These are phyloP conservation scores for Willisornis vidua DNA, from an alignment of 2,113 vertebrate species.

Conservation along the genomic window DNA sequence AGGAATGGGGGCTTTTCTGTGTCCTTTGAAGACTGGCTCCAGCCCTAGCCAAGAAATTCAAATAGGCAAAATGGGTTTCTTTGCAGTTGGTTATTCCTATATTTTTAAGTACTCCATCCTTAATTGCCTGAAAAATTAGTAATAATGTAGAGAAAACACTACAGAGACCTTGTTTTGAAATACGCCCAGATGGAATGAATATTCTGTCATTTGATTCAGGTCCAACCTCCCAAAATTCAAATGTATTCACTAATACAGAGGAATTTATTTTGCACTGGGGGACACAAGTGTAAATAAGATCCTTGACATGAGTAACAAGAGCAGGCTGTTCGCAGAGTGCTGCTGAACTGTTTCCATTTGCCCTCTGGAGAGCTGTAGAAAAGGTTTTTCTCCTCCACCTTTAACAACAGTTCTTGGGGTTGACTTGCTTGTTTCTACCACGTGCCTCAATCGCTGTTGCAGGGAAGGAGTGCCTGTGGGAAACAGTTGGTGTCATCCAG, in stretches of 20 bases:
- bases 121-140: not conserved
- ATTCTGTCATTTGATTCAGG: not conserved
- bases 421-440: not conserved
- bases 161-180: not conserved
- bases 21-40: not conserved
- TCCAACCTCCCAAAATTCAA: not conserved
- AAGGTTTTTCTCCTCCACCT: not conserved
- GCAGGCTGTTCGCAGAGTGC: not conserved
- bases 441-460: not conserved
- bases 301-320: not conserved
- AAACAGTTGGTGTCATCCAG: fast-evolving
- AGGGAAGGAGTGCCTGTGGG: not conserved
- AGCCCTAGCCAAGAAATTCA: not conserved
- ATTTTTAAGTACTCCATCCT: not conserved
- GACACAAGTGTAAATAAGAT: not conserved
- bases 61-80: not conserved
- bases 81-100: not conserved
- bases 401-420: not conserved
- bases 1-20: not conserved
- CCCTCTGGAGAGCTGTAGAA: not conserved
- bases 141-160: not conserved
- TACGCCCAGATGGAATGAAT: not conserved
- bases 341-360: not conserved
- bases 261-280: not conserved
- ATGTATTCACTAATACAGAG: not conserved